Conservation (phyloP, 35 echinoderm and acorn worm species). For the Heliocidaris erythrogramma region DNA sequence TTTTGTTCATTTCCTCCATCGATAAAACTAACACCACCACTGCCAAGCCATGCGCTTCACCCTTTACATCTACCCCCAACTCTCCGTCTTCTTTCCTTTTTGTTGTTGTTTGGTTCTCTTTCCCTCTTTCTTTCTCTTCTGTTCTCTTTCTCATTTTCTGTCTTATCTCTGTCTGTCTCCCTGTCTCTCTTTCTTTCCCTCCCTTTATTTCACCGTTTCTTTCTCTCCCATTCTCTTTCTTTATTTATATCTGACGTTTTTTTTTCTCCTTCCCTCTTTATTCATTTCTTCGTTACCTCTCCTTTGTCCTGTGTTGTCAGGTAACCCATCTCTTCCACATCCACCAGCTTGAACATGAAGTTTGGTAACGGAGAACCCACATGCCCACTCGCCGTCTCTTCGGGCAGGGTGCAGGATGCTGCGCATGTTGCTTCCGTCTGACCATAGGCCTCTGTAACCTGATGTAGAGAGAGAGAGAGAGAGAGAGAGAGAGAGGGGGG, state of each 20-base stretch:
- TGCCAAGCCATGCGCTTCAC: too few species aligned
- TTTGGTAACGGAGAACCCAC: conserved; percentile 84
- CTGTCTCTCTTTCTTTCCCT: not conserved
- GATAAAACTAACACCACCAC: too few species aligned
- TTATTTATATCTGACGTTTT: too few species aligned
- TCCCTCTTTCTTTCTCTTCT: not conserved
- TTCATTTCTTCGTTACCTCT: conserved; percentile 62
- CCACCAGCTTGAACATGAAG: conserved; percentile 88
- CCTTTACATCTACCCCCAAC: too few species aligned
- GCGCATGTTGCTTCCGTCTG: conserved; percentile 75
- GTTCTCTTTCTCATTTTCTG: not conserved
- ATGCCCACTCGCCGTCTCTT: conserved; percentile 64
- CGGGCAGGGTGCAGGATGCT: conserved; percentile 28
- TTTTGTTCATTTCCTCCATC: too few species aligned
- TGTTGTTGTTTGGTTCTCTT: not conserved
- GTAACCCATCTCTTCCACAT: conserved; percentile 92
- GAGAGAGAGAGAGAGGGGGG: too few species aligned
- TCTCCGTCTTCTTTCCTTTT: not conserved
- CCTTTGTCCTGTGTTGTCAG: conserved; percentile 79
- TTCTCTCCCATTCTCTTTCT: too few species aligned
- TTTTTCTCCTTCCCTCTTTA: too few species aligned
- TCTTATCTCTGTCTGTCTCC: not conserved
- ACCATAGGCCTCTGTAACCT: conserved; percentile 83
- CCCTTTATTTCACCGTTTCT: not conserved
- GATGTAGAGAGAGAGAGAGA: not conserved